phyloP scores from a whole-genome alignment of 2,888 invertebrate species.

The Formica aserva region DNA sequence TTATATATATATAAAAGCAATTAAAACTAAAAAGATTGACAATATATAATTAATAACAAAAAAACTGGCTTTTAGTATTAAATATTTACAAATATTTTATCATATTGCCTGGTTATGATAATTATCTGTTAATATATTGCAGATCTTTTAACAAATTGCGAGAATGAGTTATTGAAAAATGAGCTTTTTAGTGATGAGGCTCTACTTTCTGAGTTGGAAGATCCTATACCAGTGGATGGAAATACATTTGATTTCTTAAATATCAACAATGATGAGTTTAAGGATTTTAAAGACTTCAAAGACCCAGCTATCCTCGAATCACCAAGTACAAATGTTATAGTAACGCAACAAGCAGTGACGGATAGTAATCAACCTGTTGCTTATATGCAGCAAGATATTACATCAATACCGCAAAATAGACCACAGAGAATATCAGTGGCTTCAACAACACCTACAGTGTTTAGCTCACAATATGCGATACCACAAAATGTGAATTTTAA shows the following conservation, averaged over 20 bases:
- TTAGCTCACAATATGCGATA: slow-evolving; percentile 81
- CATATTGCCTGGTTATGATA: neutral
- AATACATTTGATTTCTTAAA: slow-evolving; percentile 86
- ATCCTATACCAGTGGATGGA: slow-evolving; percentile 86
- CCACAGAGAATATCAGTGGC: slow-evolving; percentile 77
- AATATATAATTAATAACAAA: neutral
- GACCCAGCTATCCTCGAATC: slow-evolving; percentile 71
- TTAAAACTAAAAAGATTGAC: neutral
- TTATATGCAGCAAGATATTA: slow-evolving; percentile 63
- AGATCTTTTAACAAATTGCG: slow-evolving; percentile 90
- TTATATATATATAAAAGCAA: neutral
- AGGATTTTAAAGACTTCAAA: slow-evolving; percentile 74
- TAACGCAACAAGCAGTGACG: slow-evolving; percentile 60
- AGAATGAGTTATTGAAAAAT: slow-evolving; percentile 89
- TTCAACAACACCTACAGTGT: slow-evolving; percentile 78
- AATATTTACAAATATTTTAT: neutral
- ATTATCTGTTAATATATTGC: slow-evolving; percentile 14
- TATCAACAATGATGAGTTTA: slow-evolving; percentile 74
- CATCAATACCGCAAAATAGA: slow-evolving; percentile 60
- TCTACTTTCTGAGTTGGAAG: slow-evolving; percentile 86
- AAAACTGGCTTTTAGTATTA: neutral
- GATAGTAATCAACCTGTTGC: slow-evolving; percentile 59
- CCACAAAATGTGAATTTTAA: slow-evolving; percentile 83
- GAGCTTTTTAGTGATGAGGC: slow-evolving; percentile 87
- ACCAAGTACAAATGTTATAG: slow-evolving; percentile 70